Evolutionary conservation across 2,113 vertebrate species (phyloP).

Genomic region (Zosterops hypoxanthus): DNA sequence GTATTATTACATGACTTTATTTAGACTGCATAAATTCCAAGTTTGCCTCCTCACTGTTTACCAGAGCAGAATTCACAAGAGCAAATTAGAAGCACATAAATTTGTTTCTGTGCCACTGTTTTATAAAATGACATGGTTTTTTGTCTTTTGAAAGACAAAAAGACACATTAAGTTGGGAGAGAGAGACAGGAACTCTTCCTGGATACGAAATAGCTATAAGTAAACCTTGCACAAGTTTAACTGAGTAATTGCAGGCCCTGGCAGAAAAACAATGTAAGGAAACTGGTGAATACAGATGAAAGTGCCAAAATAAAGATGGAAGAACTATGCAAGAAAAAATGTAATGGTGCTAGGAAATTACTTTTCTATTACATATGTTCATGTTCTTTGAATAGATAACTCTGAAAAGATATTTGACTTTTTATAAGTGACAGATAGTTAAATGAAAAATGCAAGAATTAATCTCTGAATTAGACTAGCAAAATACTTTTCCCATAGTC

Average conservation of each 20-base stretch:
- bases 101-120: not conserved
- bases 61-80: not conserved
- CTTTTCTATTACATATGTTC: conserved; percentile 51
- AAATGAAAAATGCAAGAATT: conserved; percentile 42
- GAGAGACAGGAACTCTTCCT: not conserved
- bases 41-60: not conserved
- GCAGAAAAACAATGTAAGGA: conserved; percentile 62
- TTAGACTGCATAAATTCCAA: not conserved
- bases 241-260: conserved; percentile 31
- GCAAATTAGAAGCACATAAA: not conserved
- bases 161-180: not conserved
- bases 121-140: not conserved
- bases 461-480: not conserved
- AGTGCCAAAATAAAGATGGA: conserved; percentile 62
- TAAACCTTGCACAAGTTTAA: not conserved
- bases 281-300: conserved; percentile 12
- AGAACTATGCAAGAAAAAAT: not conserved
- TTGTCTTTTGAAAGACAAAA: not conserved
- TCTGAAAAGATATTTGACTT: not conserved
- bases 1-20: not conserved
- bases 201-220: not conserved
- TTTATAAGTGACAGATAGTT: not conserved
- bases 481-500: not conserved
- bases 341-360: conserved; percentile 52
- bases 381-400: conserved; percentile 39